Percentiles rank a stretch among this genome's conserved stretches.
These are phyloP conservation scores for Eucidaris tribuloides DNA, from an alignment of 35 echinoderm and acorn worm species.

Conservation along the genomic window DNA sequence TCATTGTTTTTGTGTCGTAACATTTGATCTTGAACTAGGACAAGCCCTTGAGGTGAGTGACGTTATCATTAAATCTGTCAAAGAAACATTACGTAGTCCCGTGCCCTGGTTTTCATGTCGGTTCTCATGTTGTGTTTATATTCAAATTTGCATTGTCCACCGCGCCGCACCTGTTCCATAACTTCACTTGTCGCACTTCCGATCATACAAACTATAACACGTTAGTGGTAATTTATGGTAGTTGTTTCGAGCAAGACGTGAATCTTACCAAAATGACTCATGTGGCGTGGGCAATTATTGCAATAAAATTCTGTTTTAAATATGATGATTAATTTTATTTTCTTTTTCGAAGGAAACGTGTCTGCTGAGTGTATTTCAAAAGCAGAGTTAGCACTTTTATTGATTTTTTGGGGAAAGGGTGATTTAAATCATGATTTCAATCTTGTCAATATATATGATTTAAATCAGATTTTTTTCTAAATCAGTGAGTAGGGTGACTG, in stretches of 20 bases:
- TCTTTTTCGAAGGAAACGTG: no score
- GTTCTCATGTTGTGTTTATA: neutral
- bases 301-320: no score
- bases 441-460: neutral
- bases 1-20: slow-evolving; percentile 93
- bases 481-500: neutral
- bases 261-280: no score
- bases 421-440: no score
- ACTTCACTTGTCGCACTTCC: neutral
- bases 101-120: neutral
- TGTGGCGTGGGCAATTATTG: no score
- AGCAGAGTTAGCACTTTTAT: no score
- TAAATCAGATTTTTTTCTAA: neutral
- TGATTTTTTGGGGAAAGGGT: no score
- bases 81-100: neutral
- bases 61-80: neutral
- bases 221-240: neutral
- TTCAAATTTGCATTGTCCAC: neutral
- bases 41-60: slow-evolving; percentile 89
- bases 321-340: no score
- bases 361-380: no score
- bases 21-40: slow-evolving; percentile 96
- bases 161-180: neutral
- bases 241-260: no score
- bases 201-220: neutral